Evolutionary conservation across 2,888 invertebrate species (phyloP).

Genomic region (Periphyllus acericola): DNA sequence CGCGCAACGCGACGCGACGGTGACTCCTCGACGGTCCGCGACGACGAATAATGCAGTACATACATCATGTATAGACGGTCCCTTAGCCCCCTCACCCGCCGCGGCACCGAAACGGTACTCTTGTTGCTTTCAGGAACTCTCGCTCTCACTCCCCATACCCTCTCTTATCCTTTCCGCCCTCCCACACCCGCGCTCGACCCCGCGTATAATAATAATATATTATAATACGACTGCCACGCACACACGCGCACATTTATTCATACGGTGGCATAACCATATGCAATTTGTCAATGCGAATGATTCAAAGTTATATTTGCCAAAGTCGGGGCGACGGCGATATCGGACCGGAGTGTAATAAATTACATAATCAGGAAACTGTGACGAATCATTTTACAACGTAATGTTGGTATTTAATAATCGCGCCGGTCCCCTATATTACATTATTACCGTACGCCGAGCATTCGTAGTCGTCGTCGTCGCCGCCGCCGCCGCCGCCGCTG

Average conservation of each 20-base stretch:
- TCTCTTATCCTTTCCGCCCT: no score
- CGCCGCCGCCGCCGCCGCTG: neutral
- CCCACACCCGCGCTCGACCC: neutral
- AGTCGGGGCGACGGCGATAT: neutral
- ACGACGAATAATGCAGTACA: no score
- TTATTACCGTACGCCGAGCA: neutral
- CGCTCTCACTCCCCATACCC: no score
- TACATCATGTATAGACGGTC: no score
- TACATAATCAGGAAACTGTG: conserved; percentile 61
- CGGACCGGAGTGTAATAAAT: conserved; percentile 49
- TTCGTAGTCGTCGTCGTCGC: no score
- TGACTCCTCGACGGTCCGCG: no score
- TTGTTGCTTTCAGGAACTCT: no score
- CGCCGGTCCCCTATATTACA: neutral
- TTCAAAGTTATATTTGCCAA: conserved; percentile 39
- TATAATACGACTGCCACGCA: neutral
- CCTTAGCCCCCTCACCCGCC: no score
- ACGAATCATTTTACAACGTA: conserved; percentile 61
- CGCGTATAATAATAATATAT: neutral
- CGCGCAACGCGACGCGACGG: no score
- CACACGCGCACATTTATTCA: neutral
- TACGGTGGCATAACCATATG: conserved; percentile 29
- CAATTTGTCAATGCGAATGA: conserved; percentile 53
- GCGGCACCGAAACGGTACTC: no score
- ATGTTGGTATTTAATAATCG: conserved; percentile 62